Evolutionary conservation across 2,888 invertebrate species (phyloP).

Genomic region (Heliconius cydno): DNA sequence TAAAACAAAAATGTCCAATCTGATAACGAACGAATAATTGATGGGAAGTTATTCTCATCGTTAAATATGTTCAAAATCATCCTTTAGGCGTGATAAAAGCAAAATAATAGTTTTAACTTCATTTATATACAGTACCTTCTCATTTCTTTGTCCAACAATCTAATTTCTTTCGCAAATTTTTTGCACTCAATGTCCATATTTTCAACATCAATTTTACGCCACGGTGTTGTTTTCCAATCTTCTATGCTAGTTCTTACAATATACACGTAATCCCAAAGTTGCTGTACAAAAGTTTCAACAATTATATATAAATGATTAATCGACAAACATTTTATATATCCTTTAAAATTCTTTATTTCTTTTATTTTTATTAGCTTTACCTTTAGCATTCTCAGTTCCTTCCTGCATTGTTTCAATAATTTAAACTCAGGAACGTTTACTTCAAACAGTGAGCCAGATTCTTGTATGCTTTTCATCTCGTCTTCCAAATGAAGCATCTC

Average conservation of each 20-base stretch:
- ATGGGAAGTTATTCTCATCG: background rate
- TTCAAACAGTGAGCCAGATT: constrained; percentile 96
- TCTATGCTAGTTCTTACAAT: constrained; percentile 96
- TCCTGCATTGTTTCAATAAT: constrained; percentile 94
- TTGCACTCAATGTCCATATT: constrained; percentile 99
- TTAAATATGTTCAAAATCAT: background rate
- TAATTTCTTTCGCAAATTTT: constrained; percentile 97
- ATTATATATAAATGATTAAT: background rate
- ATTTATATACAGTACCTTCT: constrained; percentile 76
- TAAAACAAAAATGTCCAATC: constrained; percentile 51
- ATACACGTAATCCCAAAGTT: constrained; percentile 97
- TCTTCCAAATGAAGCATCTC: constrained; percentile 92
- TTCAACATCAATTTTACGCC: constrained; percentile 98
- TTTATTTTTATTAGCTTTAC: constrained; percentile 64
- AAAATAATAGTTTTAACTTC: background rate
- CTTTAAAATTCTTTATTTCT: background rate
- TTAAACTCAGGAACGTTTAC: constrained; percentile 98
- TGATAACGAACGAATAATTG: background rate
- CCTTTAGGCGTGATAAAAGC: background rate
- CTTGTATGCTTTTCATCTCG: constrained; percentile 93
- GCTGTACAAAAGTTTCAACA: constrained; percentile 76
- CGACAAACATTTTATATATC: background rate
- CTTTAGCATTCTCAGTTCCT: constrained; percentile 94
- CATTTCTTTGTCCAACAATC: constrained; percentile 97
- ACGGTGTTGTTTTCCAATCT: constrained; percentile 98